Conservation (phyloP, 35 echinoderm and acorn worm species). For the Eucidaris tribuloides region DNA sequence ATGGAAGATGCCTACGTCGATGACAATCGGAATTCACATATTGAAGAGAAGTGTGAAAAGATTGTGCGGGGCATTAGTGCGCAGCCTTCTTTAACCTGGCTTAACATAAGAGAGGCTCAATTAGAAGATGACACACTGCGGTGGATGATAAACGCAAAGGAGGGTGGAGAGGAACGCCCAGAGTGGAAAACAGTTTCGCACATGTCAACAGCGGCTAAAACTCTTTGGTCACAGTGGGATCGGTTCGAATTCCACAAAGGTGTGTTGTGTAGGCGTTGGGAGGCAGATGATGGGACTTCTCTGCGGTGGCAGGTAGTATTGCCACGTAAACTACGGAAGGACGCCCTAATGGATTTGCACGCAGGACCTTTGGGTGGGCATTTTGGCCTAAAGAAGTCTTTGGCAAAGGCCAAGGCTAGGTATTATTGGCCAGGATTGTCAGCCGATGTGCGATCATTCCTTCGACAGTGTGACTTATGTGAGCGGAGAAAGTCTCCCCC, state of each 20-base stretch:
- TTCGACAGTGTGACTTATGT: slow-evolving; percentile 14
- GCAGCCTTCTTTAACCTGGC: background rate
- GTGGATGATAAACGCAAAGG: background rate
- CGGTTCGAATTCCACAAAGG: background rate
- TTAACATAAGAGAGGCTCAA: background rate
- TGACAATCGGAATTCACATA: background rate
- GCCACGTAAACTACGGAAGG: background rate
- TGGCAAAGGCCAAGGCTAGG: background rate
- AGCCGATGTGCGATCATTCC: background rate
- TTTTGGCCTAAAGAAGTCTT: slow-evolving; percentile 9
- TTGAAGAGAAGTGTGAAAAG: background rate
- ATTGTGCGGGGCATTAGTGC: background rate
- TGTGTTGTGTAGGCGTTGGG: background rate
- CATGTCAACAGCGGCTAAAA: background rate
- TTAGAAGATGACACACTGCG: background rate
- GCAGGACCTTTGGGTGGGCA: background rate
- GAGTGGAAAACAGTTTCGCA: background rate
- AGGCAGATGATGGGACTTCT: background rate
- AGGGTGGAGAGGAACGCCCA: background rate
- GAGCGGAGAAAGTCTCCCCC: background rate
- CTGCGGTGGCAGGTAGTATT: background rate
- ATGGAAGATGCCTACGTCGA: background rate
- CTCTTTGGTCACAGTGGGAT: background rate
- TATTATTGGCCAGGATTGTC: slow-evolving; percentile 15
- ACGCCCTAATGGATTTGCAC: background rate